Evolutionary conservation across 2,113 vertebrate species (phyloP).

Genomic region (Atlantisia rogersi): DNA sequence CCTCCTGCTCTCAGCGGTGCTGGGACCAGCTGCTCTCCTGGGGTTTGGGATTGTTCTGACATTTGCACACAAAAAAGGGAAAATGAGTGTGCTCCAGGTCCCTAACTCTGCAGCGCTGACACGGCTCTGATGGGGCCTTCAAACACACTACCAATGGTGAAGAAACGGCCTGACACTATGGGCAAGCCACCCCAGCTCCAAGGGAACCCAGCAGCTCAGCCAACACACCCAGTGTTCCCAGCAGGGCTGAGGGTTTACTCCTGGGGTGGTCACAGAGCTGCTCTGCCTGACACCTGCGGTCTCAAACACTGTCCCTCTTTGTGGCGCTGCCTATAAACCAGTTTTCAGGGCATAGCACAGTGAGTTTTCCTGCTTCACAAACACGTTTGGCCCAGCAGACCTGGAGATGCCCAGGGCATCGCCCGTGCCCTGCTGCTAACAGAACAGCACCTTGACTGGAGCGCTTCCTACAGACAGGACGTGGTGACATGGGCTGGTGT

Average conservation of each 20-base stretch:
- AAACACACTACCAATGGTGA: background rate
- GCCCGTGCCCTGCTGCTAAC: too few species aligned
- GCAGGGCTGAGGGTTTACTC: background rate
- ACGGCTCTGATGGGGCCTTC: background rate
- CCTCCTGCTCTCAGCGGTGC: too few species aligned
- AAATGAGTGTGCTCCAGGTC: background rate
- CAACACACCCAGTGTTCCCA: background rate
- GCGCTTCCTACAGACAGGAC: background rate
- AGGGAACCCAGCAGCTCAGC: background rate
- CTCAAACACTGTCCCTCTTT: background rate
- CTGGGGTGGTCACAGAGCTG: background rate
- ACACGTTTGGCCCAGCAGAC: background rate
- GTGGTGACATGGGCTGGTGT: too few species aligned
- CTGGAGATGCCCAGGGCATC: background rate
- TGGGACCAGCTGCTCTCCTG: fast-evolving
- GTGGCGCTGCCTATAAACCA: background rate
- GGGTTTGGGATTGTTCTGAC: fast-evolving
- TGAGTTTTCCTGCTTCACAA: background rate
- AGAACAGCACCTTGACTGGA: background rate
- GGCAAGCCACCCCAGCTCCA: background rate
- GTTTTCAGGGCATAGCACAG: background rate
- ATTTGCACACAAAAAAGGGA: background rate
- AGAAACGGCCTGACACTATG: fast-evolving
- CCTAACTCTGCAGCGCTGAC: background rate
- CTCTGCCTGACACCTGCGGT: background rate